Conservation (phyloP, 2,113 vertebrate species). For the Galeopterus variegatus region DNA sequence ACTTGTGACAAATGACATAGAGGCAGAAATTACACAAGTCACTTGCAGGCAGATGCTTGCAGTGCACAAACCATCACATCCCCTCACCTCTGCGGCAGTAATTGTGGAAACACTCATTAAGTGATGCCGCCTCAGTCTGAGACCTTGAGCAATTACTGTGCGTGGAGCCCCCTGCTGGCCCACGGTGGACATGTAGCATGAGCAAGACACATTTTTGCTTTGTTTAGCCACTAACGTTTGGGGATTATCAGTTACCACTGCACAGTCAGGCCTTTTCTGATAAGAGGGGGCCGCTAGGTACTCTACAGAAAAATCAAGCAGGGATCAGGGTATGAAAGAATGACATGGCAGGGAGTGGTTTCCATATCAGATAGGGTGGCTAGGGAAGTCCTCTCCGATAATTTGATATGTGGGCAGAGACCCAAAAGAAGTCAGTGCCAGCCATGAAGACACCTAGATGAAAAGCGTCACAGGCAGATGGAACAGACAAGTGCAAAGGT, state of each 20-base stretch:
- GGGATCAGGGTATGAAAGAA: not conserved
- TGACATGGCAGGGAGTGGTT: fast-evolving
- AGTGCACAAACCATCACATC: not conserved
- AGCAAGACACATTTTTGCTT: not conserved
- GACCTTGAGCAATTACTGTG: not conserved
- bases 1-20: not conserved
- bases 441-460: not conserved
- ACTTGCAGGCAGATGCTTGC: not conserved
- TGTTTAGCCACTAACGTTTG: not conserved
- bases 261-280: not conserved
- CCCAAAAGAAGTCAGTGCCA: not conserved
- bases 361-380: not conserved
- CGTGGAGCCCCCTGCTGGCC: not conserved
- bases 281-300: not conserved
- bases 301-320: not conserved
- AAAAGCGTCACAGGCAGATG: not conserved
- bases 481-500: not conserved
- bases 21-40: not conserved
- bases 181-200: too few relatives aligned
- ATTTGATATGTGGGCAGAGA: not conserved
- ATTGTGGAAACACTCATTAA: not conserved
- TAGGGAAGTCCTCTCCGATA: not conserved
- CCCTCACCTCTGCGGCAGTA: not conserved
- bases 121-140: not conserved
- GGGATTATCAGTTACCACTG: not conserved